Evolutionary conservation across 2,888 invertebrate species (phyloP).

Genomic region (Dioctria rufipes): DNA sequence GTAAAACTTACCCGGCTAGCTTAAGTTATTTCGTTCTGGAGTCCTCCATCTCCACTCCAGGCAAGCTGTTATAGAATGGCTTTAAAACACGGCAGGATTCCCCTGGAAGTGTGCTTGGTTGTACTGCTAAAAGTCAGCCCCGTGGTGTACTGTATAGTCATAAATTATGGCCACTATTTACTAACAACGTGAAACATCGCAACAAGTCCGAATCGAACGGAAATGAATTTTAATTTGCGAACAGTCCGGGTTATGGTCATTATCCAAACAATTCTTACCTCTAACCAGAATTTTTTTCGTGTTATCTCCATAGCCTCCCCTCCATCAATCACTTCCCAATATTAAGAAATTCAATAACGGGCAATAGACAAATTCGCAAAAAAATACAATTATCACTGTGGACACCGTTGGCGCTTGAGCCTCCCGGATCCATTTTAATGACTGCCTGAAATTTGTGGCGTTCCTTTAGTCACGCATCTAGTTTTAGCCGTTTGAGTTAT

Average conservation of each 20-base stretch:
- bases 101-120: neutral
- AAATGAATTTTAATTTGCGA: conserved; percentile 4
- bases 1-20: neutral
- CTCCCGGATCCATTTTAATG: neutral
- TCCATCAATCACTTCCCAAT: neutral
- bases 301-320: neutral
- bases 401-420: neutral
- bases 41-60: neutral
- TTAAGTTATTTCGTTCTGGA: neutral
- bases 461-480: neutral
- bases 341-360: conserved; percentile 1
- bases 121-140: neutral
- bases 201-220: conserved; percentile 25
- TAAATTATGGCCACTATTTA: conserved; percentile 30
- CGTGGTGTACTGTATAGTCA: neutral
- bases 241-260: neutral
- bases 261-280: neutral
- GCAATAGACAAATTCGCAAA: neutral
- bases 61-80: neutral
- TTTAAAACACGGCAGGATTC: conserved; percentile 18
- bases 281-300: too few species aligned
- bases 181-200: conserved; percentile 10
- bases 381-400: conserved; percentile 29
- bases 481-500: conserved; percentile 36
- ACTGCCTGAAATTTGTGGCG: conserved; percentile 31